A percentile compares a stretch with the other conserved stretches of the same genome.
These are phyloP conservation scores for Empis stercorea DNA, from an alignment of 2,888 invertebrate species.

Conservation along the genomic window DNA sequence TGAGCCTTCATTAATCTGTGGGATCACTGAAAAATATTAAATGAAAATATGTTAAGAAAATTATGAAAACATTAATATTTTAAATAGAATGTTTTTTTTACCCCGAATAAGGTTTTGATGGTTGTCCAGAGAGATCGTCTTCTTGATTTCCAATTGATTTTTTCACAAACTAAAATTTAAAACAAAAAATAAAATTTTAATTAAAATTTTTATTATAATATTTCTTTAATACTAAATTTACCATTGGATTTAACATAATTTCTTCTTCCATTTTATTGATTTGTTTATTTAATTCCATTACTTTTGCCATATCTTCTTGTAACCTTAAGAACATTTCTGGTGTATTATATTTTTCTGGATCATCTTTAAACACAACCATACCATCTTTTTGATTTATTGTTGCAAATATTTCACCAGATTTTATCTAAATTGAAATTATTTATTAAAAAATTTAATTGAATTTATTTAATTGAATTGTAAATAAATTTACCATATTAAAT, in stretches of 20 bases:
- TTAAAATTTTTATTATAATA: slow-evolving; percentile 1
- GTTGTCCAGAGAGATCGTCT: slow-evolving; percentile 39
- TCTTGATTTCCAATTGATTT: slow-evolving; percentile 48
- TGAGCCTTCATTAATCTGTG: slow-evolving; percentile 28
- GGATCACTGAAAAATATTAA: slow-evolving; percentile 24
- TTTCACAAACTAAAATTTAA: slow-evolving; percentile 44
- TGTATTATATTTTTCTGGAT: slow-evolving; percentile 88
- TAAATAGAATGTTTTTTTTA: slow-evolving; percentile 14
- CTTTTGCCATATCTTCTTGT: slow-evolving; percentile 73
- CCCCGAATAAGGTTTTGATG: slow-evolving; percentile 33
- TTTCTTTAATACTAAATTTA: slow-evolving; percentile 18
- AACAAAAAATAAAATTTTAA: slow-evolving; percentile 15
- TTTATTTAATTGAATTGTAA: too few relatives aligned
- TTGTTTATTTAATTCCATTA: slow-evolving; percentile 78
- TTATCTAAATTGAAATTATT: slow-evolving; percentile 51
- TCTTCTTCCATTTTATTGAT: slow-evolving; percentile 90
- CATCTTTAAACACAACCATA: slow-evolving; percentile 93
- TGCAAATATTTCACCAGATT: slow-evolving; percentile 92
- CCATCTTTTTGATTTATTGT: slow-evolving; percentile 96
- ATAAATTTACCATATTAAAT: slow-evolving; percentile 86
- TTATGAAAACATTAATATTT: neutral
- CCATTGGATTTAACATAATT: slow-evolving; percentile 81
- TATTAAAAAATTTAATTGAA: slow-evolving; percentile 10
- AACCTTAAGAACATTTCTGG: slow-evolving; percentile 75
- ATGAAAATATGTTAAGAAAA: slow-evolving; percentile 2